Base-by-base conservation (phyloP, 2,888 invertebrate genomes). In the Microplitis deprimator region DNA sequence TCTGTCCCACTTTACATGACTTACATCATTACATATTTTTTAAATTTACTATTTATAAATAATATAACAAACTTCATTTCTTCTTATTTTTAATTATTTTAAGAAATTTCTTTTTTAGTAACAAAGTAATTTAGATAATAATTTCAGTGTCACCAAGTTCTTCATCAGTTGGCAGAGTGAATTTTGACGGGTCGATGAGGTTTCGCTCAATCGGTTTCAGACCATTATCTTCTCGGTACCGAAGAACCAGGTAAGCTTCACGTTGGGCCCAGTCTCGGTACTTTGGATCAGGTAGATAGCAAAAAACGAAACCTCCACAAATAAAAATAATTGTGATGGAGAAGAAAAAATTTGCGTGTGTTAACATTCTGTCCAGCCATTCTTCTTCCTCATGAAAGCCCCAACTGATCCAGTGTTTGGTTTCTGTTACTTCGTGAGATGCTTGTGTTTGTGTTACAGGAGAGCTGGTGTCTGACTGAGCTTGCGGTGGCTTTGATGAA, bases 161-260 rank as follows among this genome's bases (percentile, higher is more conserved):
- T 82, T 95, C 95, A 81, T 99, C 99, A 1, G 94, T 91, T 29
- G 99, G 99, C 82, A 99, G 91, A 59, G 87, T 89, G 2, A 98
- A 91, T 82, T 91, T 92, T 8, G 91, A 92, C 3, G 95, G 94
- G 83, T 95, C 93, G 67, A 98, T 91, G 82, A 95, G 93, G 90
- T 98, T 95, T 5, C 94, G 94, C 89, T 96, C 96, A 73, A 99
- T 93, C 6, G 94, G 91, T 16, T 95, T 96, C 71, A 96, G 89
- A 0, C 98, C 97, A 77, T 93, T 92, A 81, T 93, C 92, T 90
- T 99, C 98, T 82, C 98, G 93, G 80, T 96, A 93, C 77, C 96
- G 93, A 17, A 99, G 90, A 90, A 97, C 96, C 81, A 99, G 90
- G 87, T 94, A 98, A 0, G 95, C 98, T 91, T 99, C 98, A 84